Base-by-base conservation (phyloP, 2,888 invertebrate species). In the Saturnia japonica region DNA sequence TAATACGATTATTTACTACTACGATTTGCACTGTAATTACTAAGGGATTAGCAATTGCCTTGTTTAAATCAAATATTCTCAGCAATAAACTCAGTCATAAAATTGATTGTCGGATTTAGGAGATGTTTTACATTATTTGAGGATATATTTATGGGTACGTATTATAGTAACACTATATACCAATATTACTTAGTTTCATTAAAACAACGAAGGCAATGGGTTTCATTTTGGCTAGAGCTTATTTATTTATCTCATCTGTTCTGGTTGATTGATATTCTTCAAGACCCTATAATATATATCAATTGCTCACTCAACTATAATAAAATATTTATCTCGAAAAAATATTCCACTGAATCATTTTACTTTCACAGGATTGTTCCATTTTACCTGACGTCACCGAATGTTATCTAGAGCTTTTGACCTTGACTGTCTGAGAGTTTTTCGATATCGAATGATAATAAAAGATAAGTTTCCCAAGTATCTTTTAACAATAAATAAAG, bases 401-500 rank as follows among this genome's bases (percentile, higher is more conserved):
- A 69, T 69, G 60, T 60, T 69, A 43, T 69, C 60, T 34, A 28
- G 60, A 9, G 45, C 69, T 69, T 69, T 34, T 45, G 60, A 62
- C 62, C 60, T 69, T 69, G 60, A 51, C 60, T 43, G 69, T 45
- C 42, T 19, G 60, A 69, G 69, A 19, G 60, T 34, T 25, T 25
- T 62, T 62, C 69, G 51, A 69, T 69, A 69, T 60, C 60, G 45
- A 62, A 69, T 22, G 69, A 28, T 68, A n/a, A n/a, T n/a, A 51
- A 51, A 19, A 28, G 19, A 19, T 9, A 68, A 68, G 19, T 6
- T 69, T 69, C 28, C 28, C 42, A 28, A 62, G 40, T 45, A 45
- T 45, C 19, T 69, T 28, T 57, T 45, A 25, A 62, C 43, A 69
- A n/a, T 69, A 69, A 68, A 69, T 69, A 69, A 69, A 25, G 60